Conservation (phyloP, 2,797 vertebrate genomes). For the Sebastes wilsoni region DNA sequence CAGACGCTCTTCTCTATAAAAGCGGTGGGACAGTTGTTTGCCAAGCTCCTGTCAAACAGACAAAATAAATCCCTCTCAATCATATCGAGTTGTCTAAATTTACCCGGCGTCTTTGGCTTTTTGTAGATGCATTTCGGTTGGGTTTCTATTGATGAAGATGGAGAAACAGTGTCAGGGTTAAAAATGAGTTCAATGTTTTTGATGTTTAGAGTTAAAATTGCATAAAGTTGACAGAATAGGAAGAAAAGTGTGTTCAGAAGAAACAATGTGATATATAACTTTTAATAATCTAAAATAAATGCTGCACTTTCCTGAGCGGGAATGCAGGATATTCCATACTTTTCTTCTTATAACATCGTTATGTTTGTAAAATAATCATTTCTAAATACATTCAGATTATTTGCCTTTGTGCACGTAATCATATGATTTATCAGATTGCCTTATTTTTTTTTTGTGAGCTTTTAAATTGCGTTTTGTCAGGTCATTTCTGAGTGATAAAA, state of each 20-base stretch:
- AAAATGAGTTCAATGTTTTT: background rate
- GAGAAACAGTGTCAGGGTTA: background rate
- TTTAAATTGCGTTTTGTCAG: background rate
- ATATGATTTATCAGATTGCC: background rate
- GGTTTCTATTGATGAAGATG: conserved; percentile 4
- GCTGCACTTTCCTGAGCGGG: background rate
- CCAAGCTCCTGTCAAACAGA: conserved; percentile 44
- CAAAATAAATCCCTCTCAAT: conserved; percentile 30
- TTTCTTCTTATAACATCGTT: background rate
- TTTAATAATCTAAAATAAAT: background rate
- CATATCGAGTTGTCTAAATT: conserved; percentile 30
- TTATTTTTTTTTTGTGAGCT: background rate
- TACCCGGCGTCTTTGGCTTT: background rate
- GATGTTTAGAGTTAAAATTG: background rate
- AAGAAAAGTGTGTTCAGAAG: background rate
- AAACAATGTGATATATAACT: background rate
- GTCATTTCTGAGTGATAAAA: background rate
- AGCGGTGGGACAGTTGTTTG: conserved; percentile 37
- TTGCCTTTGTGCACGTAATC: background rate
- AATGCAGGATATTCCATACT: background rate
- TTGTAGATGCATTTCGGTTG: background rate
- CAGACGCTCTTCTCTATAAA: background rate
- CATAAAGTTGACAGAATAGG: background rate
- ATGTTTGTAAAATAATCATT: background rate
- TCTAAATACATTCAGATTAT: background rate